Conservation (phyloP, 2,797 vertebrate species). For the Mormyrops attenuatus region DNA sequence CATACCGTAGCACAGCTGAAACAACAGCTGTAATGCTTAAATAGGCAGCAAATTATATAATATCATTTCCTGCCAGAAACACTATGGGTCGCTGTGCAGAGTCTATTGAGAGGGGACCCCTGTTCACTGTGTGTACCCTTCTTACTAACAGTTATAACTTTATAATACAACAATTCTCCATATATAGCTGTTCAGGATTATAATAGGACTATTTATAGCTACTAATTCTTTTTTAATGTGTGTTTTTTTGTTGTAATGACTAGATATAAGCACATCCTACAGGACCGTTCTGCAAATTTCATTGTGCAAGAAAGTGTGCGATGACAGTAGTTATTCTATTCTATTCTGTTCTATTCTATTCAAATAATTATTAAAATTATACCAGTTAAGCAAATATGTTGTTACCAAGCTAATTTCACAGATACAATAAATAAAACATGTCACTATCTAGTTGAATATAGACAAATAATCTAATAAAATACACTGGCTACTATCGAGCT, state of each 20-base stretch:
- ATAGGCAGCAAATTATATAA: background rate
- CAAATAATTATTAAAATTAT: background rate
- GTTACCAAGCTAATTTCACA: background rate
- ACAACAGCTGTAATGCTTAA: background rate
- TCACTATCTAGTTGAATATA: background rate
- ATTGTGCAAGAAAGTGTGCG: background rate
- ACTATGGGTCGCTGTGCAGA: background rate
- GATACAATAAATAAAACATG: background rate
- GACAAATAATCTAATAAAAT: background rate
- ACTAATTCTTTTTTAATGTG: background rate
- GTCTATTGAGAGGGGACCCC: background rate
- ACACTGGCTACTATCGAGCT: background rate
- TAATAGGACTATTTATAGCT: background rate
- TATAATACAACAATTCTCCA: background rate
- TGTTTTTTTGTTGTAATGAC: background rate
- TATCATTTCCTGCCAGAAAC: background rate
- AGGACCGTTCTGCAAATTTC: background rate
- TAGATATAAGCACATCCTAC: background rate
- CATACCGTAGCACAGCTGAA: background rate
- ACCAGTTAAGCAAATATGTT: background rate
- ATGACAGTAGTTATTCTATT: background rate
- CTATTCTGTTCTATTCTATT: background rate
- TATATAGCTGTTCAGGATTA: background rate
- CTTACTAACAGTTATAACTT: background rate
- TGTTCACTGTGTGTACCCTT: background rate